Evolutionary conservation across 2,888 invertebrate genomes (phyloP), one percentile per base, ranked within the genome.

Genomic region (Phengaris arion): DNA sequence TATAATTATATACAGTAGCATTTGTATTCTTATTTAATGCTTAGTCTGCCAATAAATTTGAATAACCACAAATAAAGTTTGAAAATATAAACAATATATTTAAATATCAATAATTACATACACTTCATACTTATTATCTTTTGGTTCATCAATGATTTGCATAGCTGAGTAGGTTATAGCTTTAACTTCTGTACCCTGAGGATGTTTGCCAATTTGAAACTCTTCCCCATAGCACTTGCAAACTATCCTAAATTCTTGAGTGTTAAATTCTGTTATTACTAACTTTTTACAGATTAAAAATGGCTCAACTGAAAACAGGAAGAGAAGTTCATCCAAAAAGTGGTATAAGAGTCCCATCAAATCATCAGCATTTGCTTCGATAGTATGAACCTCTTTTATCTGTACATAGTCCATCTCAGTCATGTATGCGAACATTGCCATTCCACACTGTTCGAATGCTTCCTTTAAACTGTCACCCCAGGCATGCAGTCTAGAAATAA

Each of bases 81-180:
- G 48, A 69, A 46, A 45, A 46, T 15, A 68, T n/a, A n/a, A 64
- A 10, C 74, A 76, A 76, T 78, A 78, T 80, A 80, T 80, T 86
- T 92, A 99, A 90, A 99, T 99, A 94, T 99, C 99, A 88, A 99
- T 97, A 88, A 99, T 99, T 82, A 99, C 99, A 96, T 97, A 99
- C 70, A 99, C 94, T 94, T 99, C 98, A 90, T 95, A 96, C 83
- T 95, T 94, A 80, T 95, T 95, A 82, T 95, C 95, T 81, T 96
- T 94, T 68, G 95, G 95, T 81, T 95, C 94, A 83, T 96, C 95
- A 80, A 98, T 93, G 79, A 97, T 95, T 93, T 99, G 99, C 99
- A 99, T 99, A 76, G 99, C 98, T 8, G 99, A 99, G 91, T 99
- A 99, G 6, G 99, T 99, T 80, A 99, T 99, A 54, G 99, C 99